Conservation (phyloP, 2,888 invertebrate species). For the Agriopis marginaria region DNA sequence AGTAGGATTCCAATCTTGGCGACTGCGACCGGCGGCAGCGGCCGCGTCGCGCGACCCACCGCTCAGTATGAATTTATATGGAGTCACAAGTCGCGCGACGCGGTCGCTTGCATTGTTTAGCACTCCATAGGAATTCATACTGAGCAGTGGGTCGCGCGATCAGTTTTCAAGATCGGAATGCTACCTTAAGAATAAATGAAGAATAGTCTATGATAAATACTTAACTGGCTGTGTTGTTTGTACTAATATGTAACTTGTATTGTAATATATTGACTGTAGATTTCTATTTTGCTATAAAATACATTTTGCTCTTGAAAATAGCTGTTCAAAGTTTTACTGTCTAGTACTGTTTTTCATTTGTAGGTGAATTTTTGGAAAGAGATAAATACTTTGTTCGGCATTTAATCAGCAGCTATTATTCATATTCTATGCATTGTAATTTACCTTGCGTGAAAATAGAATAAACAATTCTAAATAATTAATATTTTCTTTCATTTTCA, state of each 20-base stretch:
- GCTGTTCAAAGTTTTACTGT: constrained; percentile 23
- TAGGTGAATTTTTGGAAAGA: background rate
- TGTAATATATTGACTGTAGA: constrained; percentile 37
- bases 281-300: constrained; percentile 38
- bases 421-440: constrained; percentile 41
- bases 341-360: constrained; percentile 3
- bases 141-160: background rate
- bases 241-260: constrained; percentile 24
- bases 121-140: no score
- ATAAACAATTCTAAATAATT: constrained; percentile 58
- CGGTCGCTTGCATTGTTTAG: no score
- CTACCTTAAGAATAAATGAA: no score
- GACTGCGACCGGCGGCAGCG: no score
- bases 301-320: constrained; percentile 26
- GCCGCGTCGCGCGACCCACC: no score
- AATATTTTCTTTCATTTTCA: constrained; percentile 41
- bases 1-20: no score
- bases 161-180: no score
- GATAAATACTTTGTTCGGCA: constrained; percentile 27
- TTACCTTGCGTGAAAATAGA: constrained; percentile 54
- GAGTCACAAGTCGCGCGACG: no score
- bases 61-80: no score
- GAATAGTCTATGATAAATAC: constrained; percentile 5
- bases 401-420: constrained; percentile 40
- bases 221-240: constrained; percentile 34